Evolutionary conservation across 1,140 invertebrate genomes (phyloP).

Genomic region (Drosophila sulfurigaster): DNA sequence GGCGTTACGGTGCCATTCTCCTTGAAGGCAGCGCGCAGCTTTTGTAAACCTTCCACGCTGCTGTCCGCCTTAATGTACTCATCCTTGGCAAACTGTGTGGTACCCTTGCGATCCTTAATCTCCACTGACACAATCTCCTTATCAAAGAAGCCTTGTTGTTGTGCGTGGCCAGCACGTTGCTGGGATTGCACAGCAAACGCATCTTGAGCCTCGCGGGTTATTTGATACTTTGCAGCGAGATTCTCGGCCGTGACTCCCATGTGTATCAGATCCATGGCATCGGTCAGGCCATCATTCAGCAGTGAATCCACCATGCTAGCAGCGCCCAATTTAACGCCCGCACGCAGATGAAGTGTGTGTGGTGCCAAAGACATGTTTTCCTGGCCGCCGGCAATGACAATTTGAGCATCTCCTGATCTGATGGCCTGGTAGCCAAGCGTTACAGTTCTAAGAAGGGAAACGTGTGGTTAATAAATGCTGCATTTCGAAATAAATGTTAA

Average conservation of each 20-base stretch:
- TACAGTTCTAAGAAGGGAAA: slow-evolving; percentile 87
- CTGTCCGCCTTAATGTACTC: slow-evolving; percentile 89
- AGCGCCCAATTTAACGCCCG: slow-evolving; percentile 90
- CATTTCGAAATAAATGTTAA: too few relatives aligned
- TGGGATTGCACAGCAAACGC: slow-evolving; percentile 91
- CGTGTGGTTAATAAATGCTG: not conserved
- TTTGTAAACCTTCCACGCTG: slow-evolving; percentile 87
- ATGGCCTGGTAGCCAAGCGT: slow-evolving; percentile 90
- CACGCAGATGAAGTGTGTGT: slow-evolving; percentile 89
- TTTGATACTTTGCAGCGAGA: slow-evolving; percentile 89
- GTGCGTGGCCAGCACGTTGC: slow-evolving; percentile 88
- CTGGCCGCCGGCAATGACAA: slow-evolving; percentile 93
- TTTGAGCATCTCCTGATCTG: slow-evolving; percentile 88
- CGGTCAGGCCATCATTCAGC: slow-evolving; percentile 91
- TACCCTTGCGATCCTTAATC: slow-evolving; percentile 86
- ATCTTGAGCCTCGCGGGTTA: slow-evolving; percentile 92
- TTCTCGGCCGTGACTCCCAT: slow-evolving; percentile 96
- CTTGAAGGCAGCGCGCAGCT: slow-evolving; percentile 88
- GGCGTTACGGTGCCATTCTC: slow-evolving; percentile 90
- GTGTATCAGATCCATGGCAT: slow-evolving; percentile 91
- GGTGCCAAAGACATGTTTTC: slow-evolving; percentile 94
- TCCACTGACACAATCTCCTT: slow-evolving; percentile 90
- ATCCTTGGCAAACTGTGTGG: slow-evolving; percentile 87
- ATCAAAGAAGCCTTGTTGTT: slow-evolving; percentile 88
- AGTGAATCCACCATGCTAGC: slow-evolving; percentile 89